These are phyloP conservation scores for Holothuria glaberrima DNA, from an alignment of 35 echinoderm and acorn worm genomes.

Conservation along the genomic window DNA sequence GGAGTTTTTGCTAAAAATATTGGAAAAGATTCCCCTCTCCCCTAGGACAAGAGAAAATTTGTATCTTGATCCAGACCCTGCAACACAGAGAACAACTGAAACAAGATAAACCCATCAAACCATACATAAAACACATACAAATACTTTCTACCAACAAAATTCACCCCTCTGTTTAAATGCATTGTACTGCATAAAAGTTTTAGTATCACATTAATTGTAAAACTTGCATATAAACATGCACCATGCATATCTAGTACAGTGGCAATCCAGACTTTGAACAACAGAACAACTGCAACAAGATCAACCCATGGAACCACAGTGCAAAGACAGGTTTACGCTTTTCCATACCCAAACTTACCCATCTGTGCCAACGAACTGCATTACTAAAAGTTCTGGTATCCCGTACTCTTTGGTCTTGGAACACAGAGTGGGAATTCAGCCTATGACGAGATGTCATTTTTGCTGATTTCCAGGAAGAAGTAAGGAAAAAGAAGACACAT, in stretches of 20 bases:
- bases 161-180: no score
- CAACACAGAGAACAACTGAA: no score
- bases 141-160: no score
- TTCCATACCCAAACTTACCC: slow-evolving; percentile 40
- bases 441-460: slow-evolving; percentile 52
- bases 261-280: no score
- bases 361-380: slow-evolving; percentile 70
- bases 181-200: no score
- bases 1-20: no score
- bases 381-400: slow-evolving; percentile 74
- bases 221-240: not conserved
- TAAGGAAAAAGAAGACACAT: not conserved
- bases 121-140: no score
- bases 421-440: slow-evolving; percentile 64
- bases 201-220: no score
- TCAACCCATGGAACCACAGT: not conserved
- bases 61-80: no score
- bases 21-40: no score
- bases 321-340: not conserved
- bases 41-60: no score
- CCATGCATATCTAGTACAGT: not conserved
- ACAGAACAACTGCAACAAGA: slow-evolving; percentile 2
- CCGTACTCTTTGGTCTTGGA: slow-evolving; percentile 64
- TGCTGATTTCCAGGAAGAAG: not conserved
- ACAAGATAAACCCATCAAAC: no score